These are phyloP conservation scores for Phaethon lepturus DNA, from an alignment of 2,113 vertebrate genomes.

Conservation along the genomic window DNA sequence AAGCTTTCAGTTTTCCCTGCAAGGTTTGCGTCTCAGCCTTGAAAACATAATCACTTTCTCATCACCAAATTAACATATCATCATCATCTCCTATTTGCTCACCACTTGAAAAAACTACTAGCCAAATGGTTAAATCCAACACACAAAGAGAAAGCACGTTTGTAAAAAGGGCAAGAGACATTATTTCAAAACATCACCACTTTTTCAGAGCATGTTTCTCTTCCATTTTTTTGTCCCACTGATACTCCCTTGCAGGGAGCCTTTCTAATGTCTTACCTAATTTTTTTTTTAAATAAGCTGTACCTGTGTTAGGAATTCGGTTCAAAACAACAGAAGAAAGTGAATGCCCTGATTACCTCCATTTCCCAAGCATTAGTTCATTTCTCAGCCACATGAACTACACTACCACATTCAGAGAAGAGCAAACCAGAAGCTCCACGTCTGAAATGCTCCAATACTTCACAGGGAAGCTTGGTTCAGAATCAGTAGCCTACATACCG, in stretches of 20 bases:
- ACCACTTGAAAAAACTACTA: background rate
- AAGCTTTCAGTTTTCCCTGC: background rate
- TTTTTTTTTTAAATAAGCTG: background rate
- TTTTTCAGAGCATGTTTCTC: background rate
- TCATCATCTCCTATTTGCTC: background rate
- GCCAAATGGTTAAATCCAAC: background rate
- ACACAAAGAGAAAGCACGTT: background rate
- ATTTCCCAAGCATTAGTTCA: background rate
- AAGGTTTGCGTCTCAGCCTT: background rate
- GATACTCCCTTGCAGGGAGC: background rate
- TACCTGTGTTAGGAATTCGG: background rate
- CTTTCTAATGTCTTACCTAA: background rate
- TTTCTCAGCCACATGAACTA: background rate
- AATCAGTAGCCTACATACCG: background rate
- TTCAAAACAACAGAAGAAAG: background rate
- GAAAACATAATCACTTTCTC: background rate
- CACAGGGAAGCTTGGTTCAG: background rate
- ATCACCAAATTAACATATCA: background rate
- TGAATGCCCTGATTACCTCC: background rate
- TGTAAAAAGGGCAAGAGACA: background rate
- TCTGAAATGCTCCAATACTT: background rate
- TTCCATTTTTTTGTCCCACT: background rate
- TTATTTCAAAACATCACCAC: background rate
- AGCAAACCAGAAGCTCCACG: background rate
- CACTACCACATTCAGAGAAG: background rate